A percentile compares a stretch with the other conserved stretches of the same genome.
phyloP scores from a whole-genome alignment of 2,888 invertebrate genomes.

The Anagyrus pseudococci region DNA sequence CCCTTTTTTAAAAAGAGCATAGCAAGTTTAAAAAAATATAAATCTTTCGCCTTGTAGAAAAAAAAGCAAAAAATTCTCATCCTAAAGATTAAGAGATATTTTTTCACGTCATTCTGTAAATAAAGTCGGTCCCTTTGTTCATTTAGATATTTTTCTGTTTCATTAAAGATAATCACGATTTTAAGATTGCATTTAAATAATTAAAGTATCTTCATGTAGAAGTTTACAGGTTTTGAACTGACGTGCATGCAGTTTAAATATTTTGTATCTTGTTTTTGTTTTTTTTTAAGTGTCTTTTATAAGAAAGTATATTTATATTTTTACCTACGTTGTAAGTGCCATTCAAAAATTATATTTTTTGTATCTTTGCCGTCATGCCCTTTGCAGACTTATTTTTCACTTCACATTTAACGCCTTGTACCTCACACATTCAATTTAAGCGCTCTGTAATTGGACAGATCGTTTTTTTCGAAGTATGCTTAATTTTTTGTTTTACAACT shows the following conservation, averaged over 20 bases:
- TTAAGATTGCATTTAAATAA: too few species aligned
- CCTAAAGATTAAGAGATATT: too few species aligned
- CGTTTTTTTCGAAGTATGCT: conserved; percentile 30
- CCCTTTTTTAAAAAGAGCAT: too few species aligned
- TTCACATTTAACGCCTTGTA: conserved; percentile 11
- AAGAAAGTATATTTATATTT: conserved; percentile 33
- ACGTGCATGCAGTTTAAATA: too few species aligned
- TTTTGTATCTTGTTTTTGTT: too few species aligned
- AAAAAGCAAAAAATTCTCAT: too few species aligned
- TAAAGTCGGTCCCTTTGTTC: conserved; percentile 25
- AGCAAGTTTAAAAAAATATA: too few species aligned
- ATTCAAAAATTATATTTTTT: conserved; percentile 37
- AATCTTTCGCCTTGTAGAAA: too few species aligned
- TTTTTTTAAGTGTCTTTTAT: too few species aligned
- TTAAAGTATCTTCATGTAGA: conserved; percentile 18
- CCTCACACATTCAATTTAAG: conserved; percentile 21
- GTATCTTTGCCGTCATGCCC: conserved; percentile 17
- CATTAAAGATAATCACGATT: conserved; percentile 20
- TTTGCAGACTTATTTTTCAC: conserved; percentile 14
- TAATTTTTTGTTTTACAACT: conserved; percentile 15
- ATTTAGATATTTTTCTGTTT: conserved; percentile 1
- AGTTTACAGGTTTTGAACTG: too few species aligned
- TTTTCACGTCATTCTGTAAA: too few species aligned
- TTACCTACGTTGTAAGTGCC: conserved; percentile 28
- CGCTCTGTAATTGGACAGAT: conserved; percentile 28